These are phyloP conservation scores for Entomyzon cyanotis DNA, from an alignment of 2,113 vertebrate genomes.

Conservation along the genomic window DNA sequence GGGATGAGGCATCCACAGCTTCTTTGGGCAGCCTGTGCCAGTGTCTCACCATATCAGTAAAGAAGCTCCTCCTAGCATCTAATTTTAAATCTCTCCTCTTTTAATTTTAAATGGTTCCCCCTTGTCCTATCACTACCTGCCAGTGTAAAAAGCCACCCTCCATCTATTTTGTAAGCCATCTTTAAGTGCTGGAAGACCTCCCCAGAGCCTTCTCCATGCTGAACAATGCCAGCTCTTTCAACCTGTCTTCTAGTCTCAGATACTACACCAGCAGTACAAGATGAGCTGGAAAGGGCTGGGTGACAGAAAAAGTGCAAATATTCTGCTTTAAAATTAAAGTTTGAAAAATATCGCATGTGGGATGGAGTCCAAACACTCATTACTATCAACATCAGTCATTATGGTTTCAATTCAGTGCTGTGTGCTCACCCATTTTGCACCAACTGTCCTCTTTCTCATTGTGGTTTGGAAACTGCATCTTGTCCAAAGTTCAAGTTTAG, in stretches of 20 bases:
- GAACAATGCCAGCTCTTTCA: accelerated
- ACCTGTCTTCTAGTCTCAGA: background rate
- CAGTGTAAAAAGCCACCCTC: background rate
- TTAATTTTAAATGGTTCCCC: background rate
- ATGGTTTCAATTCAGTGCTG: background rate
- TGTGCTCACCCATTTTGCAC: background rate
- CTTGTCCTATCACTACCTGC: background rate
- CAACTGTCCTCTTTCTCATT: background rate
- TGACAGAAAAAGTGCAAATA: background rate
- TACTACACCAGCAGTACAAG: background rate
- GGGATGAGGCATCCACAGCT: background rate
- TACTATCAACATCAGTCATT: background rate
- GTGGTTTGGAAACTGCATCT: background rate
- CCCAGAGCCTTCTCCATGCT: background rate
- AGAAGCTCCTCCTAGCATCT: background rate
- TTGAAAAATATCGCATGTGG: background rate
- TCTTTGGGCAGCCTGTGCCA: background rate
- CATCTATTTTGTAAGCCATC: background rate
- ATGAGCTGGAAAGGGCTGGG: background rate
- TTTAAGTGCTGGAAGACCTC: background rate
- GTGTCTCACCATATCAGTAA: background rate
- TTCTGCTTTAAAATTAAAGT: background rate
- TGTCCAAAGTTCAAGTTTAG: background rate
- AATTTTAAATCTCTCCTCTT: background rate
- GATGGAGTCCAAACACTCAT: background rate